Conservation (phyloP, 2,888 invertebrate genomes). For the Xanthia icteritia region DNA sequence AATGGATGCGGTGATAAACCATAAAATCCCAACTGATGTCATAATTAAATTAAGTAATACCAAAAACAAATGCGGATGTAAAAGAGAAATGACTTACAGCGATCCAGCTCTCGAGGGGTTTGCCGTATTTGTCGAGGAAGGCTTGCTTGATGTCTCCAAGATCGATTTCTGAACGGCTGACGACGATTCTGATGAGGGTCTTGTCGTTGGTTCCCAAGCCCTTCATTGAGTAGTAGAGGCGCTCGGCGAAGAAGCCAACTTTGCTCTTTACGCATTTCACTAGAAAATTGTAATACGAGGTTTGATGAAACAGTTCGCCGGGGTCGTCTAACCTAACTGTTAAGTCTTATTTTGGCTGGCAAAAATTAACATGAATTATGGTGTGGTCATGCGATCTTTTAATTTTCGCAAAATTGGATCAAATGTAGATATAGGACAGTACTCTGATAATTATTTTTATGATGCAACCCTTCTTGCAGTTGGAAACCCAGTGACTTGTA, state of each 20-base stretch:
- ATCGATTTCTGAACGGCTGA: slow-evolving; percentile 97
- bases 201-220: slow-evolving; percentile 97
- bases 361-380: background rate
- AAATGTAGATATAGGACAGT: background rate
- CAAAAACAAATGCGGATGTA: slow-evolving; percentile 41
- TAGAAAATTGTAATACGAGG: slow-evolving; percentile 79
- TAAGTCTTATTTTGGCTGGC: background rate
- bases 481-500: background rate
- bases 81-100: slow-evolving; percentile 91
- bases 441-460: background rate
- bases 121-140: slow-evolving; percentile 95
- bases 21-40: slow-evolving; percentile 38
- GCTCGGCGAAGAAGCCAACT: slow-evolving; percentile 97
- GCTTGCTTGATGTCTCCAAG: slow-evolving; percentile 97
- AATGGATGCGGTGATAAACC: slow-evolving; percentile 34
- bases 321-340: background rate
- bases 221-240: slow-evolving; percentile 97
- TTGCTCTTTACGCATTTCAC: slow-evolving; percentile 97
- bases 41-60: slow-evolving; percentile 53
- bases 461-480: background rate
- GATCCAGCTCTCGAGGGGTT: slow-evolving; percentile 96
- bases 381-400: background rate
- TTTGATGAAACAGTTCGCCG: slow-evolving; percentile 1
- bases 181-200: slow-evolving; percentile 97
- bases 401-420: background rate